Evolutionary conservation across 2,797 vertebrate species (phyloP).

Genomic region (Crenichthys baileyi): DNA sequence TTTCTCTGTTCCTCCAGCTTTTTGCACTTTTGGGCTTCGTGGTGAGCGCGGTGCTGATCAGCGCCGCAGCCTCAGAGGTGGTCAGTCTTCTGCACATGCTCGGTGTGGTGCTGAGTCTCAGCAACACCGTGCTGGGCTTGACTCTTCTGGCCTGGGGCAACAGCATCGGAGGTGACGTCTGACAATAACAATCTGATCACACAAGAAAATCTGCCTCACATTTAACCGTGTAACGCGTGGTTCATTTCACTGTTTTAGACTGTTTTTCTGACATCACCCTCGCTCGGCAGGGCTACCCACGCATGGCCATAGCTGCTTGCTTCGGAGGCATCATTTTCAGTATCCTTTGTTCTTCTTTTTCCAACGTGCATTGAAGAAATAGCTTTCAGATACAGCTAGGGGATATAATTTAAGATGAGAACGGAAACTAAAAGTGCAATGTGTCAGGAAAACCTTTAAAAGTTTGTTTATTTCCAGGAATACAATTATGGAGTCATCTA

Average conservation of each 20-base stretch:
- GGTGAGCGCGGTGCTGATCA: slow-evolving; percentile 93
- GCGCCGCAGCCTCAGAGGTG: slow-evolving; percentile 87
- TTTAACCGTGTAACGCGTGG: background rate
- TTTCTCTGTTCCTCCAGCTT: slow-evolving; percentile 71
- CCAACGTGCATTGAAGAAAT: background rate
- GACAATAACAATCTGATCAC: background rate
- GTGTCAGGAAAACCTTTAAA: background rate
- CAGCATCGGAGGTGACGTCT: slow-evolving; percentile 89
- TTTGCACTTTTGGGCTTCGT: slow-evolving; percentile 94
- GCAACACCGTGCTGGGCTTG: slow-evolving; percentile 94
- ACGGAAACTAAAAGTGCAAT: background rate
- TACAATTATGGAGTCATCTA: background rate
- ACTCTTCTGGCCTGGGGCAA: slow-evolving; percentile 98
- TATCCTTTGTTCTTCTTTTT: slow-evolving; percentile 84
- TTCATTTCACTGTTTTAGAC: slow-evolving; percentile 75
- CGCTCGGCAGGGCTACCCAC: slow-evolving; percentile 93
- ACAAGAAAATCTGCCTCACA: too few species aligned
- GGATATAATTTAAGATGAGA: background rate
- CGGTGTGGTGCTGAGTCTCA: slow-evolving; percentile 89
- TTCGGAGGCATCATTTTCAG: slow-evolving; percentile 99
- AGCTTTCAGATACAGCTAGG: background rate
- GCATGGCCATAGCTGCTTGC: slow-evolving; percentile 97
- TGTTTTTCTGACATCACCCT: slow-evolving; percentile 94
- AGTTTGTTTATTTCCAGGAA: background rate
- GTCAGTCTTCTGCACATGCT: slow-evolving; percentile 91